Evolutionary conservation across 2,113 vertebrate genomes (phyloP).

Genomic region (Notothenia rossii): DNA sequence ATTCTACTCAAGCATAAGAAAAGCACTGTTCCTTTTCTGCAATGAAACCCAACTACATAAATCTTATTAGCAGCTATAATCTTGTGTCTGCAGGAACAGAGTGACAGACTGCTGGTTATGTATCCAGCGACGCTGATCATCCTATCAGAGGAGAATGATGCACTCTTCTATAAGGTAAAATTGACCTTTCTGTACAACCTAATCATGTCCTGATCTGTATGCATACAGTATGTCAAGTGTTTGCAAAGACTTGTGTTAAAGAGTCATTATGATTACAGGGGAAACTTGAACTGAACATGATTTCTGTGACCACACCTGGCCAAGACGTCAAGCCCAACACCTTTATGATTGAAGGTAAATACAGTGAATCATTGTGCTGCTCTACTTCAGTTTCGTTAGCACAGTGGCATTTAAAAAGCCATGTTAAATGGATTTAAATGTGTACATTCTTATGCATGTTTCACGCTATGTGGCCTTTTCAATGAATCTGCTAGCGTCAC

Average conservation of each 20-base stretch:
- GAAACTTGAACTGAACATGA: constrained; percentile 93
- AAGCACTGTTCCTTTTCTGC: background rate
- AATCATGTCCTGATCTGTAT: constrained; percentile 16
- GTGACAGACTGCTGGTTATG: constrained; percentile 90
- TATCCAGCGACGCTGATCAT: constrained; percentile 93
- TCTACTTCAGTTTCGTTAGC: background rate
- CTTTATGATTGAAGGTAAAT: constrained; percentile 93
- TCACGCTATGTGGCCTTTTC: constrained; percentile 47
- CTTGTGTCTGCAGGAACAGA: constrained; percentile 86
- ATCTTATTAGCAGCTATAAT: constrained; percentile 2
- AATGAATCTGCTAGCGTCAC: constrained; percentile 61
- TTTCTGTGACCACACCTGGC: constrained; percentile 90
- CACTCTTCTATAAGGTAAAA: constrained; percentile 92
- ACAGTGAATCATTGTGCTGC: constrained; percentile 10
- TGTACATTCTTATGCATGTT: constrained; percentile 50
- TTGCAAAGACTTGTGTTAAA: constrained; percentile 34
- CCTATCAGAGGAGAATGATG: constrained; percentile 87
- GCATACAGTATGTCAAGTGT: background rate
- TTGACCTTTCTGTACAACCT: background rate
- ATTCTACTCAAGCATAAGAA: background rate
- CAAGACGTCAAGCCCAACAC: constrained; percentile 89
- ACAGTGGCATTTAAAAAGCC: background rate
- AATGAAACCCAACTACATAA: background rate
- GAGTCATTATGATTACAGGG: constrained; percentile 84
- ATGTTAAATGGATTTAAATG: constrained; percentile 43